Evolutionary conservation across 1,140 invertebrate species (phyloP), one percentile per base, ranked within the genome.

Genomic region (Streblospio benedicti): DNA sequence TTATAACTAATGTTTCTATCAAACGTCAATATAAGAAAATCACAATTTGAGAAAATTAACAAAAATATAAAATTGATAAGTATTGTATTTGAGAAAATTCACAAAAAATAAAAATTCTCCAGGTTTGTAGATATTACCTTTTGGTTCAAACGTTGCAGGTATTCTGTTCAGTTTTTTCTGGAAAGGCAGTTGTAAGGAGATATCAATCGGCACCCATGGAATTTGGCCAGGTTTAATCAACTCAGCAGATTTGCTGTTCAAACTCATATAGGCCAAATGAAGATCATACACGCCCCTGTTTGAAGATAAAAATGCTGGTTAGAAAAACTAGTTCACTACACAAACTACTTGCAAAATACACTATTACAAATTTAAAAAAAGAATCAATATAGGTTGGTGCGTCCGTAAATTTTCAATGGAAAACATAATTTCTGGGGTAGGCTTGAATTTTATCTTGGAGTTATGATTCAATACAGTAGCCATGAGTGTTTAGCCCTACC

Each of bases 281-380:
- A 70, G 59, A 55, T 70, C 67, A 60, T 68, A 68, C 0, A 58
- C 43, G n/a, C 65, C 65, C 43, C 68, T 70, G 59, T 4, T n/a
- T n/a, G n/a, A n/a, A n/a, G n/a, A n/a, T n/a, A n/a, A n/a, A n/a
- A n/a, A n/a, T n/a, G n/a, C n/a, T n/a, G n/a, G n/a, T n/a, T n/a
- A n/a, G n/a, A n/a, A n/a, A n/a, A n/a, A n/a, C n/a, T n/a, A n/a
- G n/a, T n/a, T n/a, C n/a, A n/a, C n/a, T n/a, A n/a, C n/a, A n/a
- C n/a, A n/a, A n/a, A n/a, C n/a, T n/a, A n/a, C n/a, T n/a, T n/a
- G n/a, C n/a, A n/a, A n/a, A n/a, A n/a, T n/a, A n/a, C n/a, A n/a
- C n/a, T n/a, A n/a, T n/a, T n/a, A n/a, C n/a, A n/a, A n/a, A n/a
- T n/a, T n/a, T n/a, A n/a, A n/a, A n/a, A n/a, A n/a, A n/a, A n/a